These are phyloP conservation scores for Meriones unguiculatus DNA, from an alignment of 2,113 vertebrate genomes.

Conservation along the genomic window DNA sequence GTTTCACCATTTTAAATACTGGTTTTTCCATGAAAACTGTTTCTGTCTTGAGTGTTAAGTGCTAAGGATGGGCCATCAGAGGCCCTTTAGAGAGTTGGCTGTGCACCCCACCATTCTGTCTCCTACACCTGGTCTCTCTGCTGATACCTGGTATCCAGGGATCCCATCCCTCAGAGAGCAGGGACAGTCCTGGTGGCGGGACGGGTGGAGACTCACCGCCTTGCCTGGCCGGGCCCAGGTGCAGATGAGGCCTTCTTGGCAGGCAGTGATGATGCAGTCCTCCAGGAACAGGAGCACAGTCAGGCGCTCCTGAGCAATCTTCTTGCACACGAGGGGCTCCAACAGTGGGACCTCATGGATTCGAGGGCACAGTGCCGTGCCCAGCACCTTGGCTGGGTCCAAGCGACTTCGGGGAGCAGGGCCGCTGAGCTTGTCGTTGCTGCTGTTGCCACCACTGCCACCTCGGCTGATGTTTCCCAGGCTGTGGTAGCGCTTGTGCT, in stretches of 20 bases:
- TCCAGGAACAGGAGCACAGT: constrained; percentile 96
- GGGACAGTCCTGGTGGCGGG: neutral
- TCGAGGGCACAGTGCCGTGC: constrained; percentile 94
- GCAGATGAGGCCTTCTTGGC: constrained; percentile 95
- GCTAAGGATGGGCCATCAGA: neutral
- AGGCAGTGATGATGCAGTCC: constrained; percentile 96
- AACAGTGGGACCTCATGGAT: constrained; percentile 95
- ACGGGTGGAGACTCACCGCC: constrained; percentile 85
- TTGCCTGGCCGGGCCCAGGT: constrained; percentile 95
- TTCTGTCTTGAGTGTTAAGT: neutral
- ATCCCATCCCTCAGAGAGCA: neutral
- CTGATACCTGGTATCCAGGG: neutral
- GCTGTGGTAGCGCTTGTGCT: constrained; percentile 95
- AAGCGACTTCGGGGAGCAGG: constrained; percentile 85
- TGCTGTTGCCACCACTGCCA: constrained; percentile 86
- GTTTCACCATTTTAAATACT: neutral
- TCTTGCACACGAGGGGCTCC: constrained; percentile 96
- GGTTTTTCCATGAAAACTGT: neutral
- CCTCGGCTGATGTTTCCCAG: constrained; percentile 94
- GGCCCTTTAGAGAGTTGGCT: neutral
- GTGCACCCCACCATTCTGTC: neutral
- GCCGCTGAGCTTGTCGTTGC: constrained; percentile 90
- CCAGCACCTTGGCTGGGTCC: constrained; percentile 92
- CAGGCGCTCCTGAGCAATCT: constrained; percentile 94
- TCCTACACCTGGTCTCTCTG: neutral